Evolutionary conservation across 2,888 invertebrate genomes (phyloP).

Genomic region (Troides aeacus): DNA sequence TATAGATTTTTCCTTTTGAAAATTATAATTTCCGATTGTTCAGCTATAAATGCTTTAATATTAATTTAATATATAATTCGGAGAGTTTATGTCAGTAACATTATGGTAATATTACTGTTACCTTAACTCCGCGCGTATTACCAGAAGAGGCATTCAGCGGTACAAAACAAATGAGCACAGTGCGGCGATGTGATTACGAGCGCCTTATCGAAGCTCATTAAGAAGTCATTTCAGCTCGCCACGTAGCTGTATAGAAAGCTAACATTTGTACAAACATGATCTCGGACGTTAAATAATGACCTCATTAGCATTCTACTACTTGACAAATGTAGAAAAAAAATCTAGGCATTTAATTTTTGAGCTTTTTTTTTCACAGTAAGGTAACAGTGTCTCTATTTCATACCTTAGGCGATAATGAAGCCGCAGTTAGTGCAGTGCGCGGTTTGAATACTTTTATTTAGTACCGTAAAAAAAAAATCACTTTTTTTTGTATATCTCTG

Average conservation of each 20-base stretch:
- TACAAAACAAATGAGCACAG: conserved; percentile 20
- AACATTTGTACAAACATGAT: neutral
- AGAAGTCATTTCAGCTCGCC: conserved; percentile 26
- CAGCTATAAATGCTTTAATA: no score
- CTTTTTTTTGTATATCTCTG: no score
- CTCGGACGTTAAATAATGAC: neutral
- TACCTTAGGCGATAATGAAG: no score
- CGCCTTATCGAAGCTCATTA: conserved; percentile 28
- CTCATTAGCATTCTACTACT: neutral
- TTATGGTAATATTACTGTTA: neutral
- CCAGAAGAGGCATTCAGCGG: conserved; percentile 2
- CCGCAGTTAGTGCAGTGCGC: no score
- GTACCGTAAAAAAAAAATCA: no score
- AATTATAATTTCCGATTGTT: no score
- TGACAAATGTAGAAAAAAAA: neutral
- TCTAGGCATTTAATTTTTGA: neutral
- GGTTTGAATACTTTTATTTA: no score
- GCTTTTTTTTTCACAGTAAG: neutral
- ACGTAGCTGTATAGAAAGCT: conserved; percentile 15
- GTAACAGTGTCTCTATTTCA: neutral
- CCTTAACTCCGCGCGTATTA: neutral
- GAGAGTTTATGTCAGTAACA: no score
- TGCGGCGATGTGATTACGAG: conserved; percentile 12
- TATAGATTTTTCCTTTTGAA: no score
- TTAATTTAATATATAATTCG: no score